Evolutionary conservation across 2,113 vertebrate genomes (phyloP).

Genomic region (Ia io): DNA sequence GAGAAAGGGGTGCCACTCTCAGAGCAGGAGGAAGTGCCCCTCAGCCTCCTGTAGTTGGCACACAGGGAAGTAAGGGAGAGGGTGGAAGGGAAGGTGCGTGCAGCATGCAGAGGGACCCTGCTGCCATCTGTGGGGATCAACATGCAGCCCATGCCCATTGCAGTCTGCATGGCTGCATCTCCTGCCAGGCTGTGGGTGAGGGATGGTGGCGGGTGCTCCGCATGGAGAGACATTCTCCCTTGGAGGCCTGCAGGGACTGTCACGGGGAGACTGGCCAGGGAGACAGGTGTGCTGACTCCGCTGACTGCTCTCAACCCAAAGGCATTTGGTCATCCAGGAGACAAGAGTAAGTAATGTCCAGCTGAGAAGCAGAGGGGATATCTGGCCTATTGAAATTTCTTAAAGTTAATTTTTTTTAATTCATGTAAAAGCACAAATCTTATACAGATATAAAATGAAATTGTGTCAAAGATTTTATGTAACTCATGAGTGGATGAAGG

Average conservation of each 20-base stretch:
- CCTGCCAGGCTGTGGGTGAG: background rate
- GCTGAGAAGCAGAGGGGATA: background rate
- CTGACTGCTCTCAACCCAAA: background rate
- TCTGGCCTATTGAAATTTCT: background rate
- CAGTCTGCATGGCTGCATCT: background rate
- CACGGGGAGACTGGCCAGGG: too few species aligned
- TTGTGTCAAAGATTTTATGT: background rate
- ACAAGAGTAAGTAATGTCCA: background rate
- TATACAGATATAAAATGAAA: background rate
- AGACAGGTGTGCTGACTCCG: background rate
- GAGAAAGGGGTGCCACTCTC: background rate
- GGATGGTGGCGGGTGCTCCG: background rate
- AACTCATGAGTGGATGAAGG: background rate
- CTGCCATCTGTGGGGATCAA: background rate
- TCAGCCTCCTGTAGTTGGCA: background rate
- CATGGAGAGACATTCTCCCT: background rate
- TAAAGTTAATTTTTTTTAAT: background rate
- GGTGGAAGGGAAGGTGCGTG: background rate
- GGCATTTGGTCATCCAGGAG: background rate
- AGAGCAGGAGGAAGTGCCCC: background rate
- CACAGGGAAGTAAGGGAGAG: background rate
- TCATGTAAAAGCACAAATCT: background rate
- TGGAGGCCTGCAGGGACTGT: background rate
- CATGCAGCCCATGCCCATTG: background rate
- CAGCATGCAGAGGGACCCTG: background rate